Evolutionary conservation across 2,113 vertebrate species (phyloP), one percentile per base, ranked within the genome.

Genomic region (Boulengeromyrus knoepffleri): DNA sequence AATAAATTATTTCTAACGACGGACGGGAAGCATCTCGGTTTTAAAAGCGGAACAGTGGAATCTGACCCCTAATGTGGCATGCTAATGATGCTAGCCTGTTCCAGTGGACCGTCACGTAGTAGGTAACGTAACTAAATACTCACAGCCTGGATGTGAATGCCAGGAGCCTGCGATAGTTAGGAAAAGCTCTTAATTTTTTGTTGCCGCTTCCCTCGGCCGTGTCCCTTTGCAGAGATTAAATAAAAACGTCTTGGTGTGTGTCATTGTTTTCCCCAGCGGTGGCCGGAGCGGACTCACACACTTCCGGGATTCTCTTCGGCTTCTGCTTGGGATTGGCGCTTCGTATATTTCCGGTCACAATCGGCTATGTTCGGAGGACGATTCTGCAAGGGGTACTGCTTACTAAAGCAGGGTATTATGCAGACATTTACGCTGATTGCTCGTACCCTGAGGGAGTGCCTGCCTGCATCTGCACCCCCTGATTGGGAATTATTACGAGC

Each of bases 251-350:
- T 80, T 83, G 15, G 70, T n/a, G 70, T 12, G 27, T 53, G 46
- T 89, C 66, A 89, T 89, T 80, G 88, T 80, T 52, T 46, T 77
- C 45, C 66, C 46, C 88, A 89, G 66, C 66, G 66, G 50, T 52
- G 42, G 66, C 85, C 31, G 45, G 24, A 89, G 62, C 66, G 17
- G 66, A 83, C 66, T 83, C 70, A 47, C 47, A 52, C 24, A 89
- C 88, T 77, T 89, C 88, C 88, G 66, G 88, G 88, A 74, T 83
- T 80, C 70, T 52, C 49, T 89, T 89, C 66, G 70, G 66, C 47
- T 89, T 89, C 70, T 83, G 5, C 70, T n/a, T 45, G 62, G 46
- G 47, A 74, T 88, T 47, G 42, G 45, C n/a, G n/a, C 58, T 46
- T 74, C 58, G 58, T 19, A 9, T 8, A 52, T 89, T 80, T 89